Conservation (phyloP, 2,113 vertebrate species). For the Pedionomus torquatus region DNA sequence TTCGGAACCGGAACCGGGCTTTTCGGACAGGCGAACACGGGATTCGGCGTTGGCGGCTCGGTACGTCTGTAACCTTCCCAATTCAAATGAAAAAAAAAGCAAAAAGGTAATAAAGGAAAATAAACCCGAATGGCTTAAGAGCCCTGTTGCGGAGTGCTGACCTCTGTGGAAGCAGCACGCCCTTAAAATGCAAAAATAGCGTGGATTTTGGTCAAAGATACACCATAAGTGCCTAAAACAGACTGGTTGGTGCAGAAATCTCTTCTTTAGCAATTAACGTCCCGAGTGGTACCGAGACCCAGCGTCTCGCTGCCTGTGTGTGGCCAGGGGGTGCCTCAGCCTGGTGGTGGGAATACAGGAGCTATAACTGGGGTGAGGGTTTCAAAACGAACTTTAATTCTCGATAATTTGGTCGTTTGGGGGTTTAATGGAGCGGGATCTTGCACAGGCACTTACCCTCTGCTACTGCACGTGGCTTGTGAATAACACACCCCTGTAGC, state of each 20-base stretch:
- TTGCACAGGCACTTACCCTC: background rate
- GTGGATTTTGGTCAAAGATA: background rate
- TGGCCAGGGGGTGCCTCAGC: background rate
- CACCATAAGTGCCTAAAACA: background rate
- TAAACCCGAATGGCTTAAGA: background rate
- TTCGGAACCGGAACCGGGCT: conserved; percentile 85
- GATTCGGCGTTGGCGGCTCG: conserved; percentile 89
- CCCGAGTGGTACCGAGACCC: background rate
- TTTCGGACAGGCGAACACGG: conserved; percentile 86
- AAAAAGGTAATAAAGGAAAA: no score
- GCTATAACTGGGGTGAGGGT: background rate
- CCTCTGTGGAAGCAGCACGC: fast-evolving
- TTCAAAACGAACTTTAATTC: background rate
- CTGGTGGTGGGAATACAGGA: fast-evolving
- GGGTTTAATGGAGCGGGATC: background rate
- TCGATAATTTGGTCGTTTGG: background rate
- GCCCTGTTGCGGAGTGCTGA: background rate
- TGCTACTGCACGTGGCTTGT: background rate
- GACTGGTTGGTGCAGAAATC: background rate
- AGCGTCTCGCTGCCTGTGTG: fast-evolving
- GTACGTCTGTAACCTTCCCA: conserved; percentile 64
- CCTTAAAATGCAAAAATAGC: background rate
- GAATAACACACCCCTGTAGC: fast-evolving
- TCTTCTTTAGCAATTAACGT: background rate
- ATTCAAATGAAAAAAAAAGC: no score